These are phyloP conservation scores for Pyrgus malvae DNA, from an alignment of 2,888 invertebrate genomes.

Conservation along the genomic window DNA sequence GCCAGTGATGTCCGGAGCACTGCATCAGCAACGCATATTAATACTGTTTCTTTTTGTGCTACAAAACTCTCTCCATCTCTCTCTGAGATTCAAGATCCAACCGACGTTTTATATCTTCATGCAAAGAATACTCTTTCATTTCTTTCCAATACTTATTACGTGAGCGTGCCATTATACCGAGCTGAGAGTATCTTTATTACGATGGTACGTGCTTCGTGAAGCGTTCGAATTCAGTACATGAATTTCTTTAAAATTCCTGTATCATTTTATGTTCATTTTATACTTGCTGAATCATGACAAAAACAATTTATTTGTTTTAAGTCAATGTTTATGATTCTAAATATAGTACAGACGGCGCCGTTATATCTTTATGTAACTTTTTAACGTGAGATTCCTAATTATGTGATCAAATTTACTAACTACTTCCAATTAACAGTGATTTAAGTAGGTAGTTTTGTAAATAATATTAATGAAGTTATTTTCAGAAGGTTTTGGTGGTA, in stretches of 20 bases:
- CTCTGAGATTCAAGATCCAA: neutral
- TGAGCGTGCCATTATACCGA: constrained; percentile 11
- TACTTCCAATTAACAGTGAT: too few relatives aligned
- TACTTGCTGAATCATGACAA: too few relatives aligned
- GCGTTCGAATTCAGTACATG: neutral
- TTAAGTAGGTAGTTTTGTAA: too few relatives aligned
- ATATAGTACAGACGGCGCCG: too few relatives aligned
- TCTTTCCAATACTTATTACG: constrained; percentile 17
- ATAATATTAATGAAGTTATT: too few relatives aligned
- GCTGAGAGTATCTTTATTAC: constrained; percentile 10
- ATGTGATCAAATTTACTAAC: too few relatives aligned
- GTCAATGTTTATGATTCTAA: too few relatives aligned
- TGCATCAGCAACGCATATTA: neutral
- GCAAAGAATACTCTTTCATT: constrained; percentile 17
- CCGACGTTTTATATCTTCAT: neutral
- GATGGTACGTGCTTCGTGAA: constrained; percentile 16
- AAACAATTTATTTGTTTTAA: too few relatives aligned
- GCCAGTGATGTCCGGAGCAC: too few relatives aligned
- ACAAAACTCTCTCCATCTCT: neutral
- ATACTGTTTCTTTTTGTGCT: neutral
- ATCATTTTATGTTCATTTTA: neutral
- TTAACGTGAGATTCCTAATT: too few relatives aligned
- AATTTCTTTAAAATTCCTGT: neutral
- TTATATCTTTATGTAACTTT: too few relatives aligned
- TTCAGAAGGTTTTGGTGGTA: too few relatives aligned